phyloP scores from a whole-genome alignment of 2,113 vertebrate genomes.

The Coregonus clupeaformis region DNA sequence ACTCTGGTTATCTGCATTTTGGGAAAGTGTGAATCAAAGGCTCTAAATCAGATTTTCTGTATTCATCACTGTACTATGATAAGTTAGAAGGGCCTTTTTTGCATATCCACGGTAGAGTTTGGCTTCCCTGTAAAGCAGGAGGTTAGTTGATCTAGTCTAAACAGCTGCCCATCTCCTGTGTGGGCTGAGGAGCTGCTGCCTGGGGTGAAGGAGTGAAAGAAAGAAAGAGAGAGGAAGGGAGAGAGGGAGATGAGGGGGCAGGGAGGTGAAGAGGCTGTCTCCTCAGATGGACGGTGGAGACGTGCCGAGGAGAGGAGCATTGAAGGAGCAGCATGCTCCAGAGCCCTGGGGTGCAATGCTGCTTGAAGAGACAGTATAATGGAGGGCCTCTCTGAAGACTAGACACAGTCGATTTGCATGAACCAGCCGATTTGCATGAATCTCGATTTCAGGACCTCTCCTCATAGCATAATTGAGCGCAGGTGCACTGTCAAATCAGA shows the following conservation, averaged over 20 bases:
- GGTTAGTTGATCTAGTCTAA: neutral
- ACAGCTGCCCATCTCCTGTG: neutral
- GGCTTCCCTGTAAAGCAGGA: neutral
- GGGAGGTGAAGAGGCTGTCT: conserved; percentile 41
- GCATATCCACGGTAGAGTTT: too few species aligned
- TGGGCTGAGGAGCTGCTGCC: neutral
- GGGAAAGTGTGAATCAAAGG: too few species aligned
- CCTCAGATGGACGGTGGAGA: conserved; percentile 47
- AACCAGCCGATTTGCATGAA: conserved; percentile 64
- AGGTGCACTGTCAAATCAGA: conserved; percentile 54
- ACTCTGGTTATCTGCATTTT: too few species aligned
- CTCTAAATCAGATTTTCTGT: too few species aligned
- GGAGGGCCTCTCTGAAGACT: conserved; percentile 59
- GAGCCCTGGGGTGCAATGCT: conserved; percentile 43
- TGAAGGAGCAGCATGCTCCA: conserved; percentile 37
- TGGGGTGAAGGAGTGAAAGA: neutral
- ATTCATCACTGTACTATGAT: too few species aligned
- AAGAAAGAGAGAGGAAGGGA: neutral
- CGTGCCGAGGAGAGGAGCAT: conserved; percentile 16
- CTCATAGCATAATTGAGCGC: conserved; percentile 48
- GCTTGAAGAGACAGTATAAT: conserved; percentile 66
- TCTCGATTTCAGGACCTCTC: conserved; percentile 56
- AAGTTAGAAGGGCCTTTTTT: too few species aligned
- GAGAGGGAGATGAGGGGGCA: neutral
- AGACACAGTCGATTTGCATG: conserved; percentile 66